phyloP scores from a whole-genome alignment of 2,888 invertebrate species.

The Caenorhabditis macrosperma region DNA sequence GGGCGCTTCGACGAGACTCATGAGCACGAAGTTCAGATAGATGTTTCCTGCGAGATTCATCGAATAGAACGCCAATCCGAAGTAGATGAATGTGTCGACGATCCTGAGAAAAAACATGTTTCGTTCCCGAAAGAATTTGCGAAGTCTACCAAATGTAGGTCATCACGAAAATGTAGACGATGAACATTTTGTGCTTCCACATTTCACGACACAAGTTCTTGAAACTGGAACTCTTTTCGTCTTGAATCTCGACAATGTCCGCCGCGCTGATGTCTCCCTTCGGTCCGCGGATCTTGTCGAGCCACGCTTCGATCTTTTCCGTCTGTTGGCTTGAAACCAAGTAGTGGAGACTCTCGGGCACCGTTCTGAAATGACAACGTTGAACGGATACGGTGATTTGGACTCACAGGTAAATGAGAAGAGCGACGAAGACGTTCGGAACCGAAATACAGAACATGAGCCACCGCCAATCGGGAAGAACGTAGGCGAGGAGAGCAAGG shows the following conservation, averaged over 20 bases:
- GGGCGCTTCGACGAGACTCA: conserved; percentile 76
- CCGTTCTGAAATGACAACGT: conserved; percentile 51
- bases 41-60: conserved; percentile 74
- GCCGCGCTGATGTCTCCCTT: conserved; percentile 35
- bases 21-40: conserved; percentile 73
- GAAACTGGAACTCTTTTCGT: conserved; percentile 37
- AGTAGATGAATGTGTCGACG: conserved; percentile 75
- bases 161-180: conserved; percentile 64
- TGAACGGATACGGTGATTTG: too few relatives aligned
- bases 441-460: conserved; percentile 60
- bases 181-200: conserved; percentile 63
- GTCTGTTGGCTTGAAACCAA: conserved; percentile 58
- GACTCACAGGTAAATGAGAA: conserved; percentile 62
- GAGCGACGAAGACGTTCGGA: conserved; percentile 52
- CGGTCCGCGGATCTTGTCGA: conserved; percentile 49
- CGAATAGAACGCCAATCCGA: conserved; percentile 75
- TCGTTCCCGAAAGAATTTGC: neutral
- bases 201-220: conserved; percentile 36
- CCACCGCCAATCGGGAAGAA: conserved; percentile 65
- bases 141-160: conserved; percentile 72
- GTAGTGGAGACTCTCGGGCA: conserved; percentile 71
- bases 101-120: conserved; percentile 55
- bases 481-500: conserved; percentile 68
- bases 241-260: conserved; percentile 43
- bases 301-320: conserved; percentile 61